Conservation (phyloP, 2,113 vertebrate genomes). For the Salminus brasiliensis region DNA sequence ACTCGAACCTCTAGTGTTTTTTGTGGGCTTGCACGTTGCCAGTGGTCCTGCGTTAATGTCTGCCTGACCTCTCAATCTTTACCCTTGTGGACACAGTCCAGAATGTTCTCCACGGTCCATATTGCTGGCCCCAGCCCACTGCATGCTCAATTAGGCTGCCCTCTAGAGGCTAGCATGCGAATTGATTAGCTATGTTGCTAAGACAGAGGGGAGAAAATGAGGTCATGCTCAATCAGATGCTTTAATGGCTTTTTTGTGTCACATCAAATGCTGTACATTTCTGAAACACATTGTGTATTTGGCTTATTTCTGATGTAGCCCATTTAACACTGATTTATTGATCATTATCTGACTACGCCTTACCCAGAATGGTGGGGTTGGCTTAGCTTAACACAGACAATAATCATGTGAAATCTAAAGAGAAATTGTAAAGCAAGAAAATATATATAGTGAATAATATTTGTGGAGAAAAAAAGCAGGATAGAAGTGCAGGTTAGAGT, state of each 20-base stretch:
- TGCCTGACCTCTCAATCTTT: conserved; percentile 35
- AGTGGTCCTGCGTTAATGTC: conserved; percentile 22
- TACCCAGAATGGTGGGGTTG: no score
- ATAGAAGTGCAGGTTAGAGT: no score
- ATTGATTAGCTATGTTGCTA: neutral
- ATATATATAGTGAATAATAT: no score
- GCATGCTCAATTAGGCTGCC: neutral
- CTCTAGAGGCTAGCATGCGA: neutral
- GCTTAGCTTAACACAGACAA: no score
- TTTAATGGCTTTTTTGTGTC: neutral
- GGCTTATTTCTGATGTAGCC: neutral
- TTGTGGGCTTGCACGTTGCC: conserved; percentile 15
- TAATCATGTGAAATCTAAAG: no score
- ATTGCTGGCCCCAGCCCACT: neutral
- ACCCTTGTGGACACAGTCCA: conserved; percentile 38
- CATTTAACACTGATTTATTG: no score
- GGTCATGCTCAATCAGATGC: neutral
- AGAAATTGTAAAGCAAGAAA: no score
- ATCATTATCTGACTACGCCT: no score
- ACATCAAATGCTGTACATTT: neutral
- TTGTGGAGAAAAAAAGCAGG: no score
- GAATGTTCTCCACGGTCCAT: conserved; percentile 8
- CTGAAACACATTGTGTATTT: neutral
- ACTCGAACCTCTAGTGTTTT: neutral
- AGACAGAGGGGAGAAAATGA: neutral